Evolutionary conservation across 2,888 invertebrate genomes (phyloP).

Genomic region (Saturnia pavonia): DNA sequence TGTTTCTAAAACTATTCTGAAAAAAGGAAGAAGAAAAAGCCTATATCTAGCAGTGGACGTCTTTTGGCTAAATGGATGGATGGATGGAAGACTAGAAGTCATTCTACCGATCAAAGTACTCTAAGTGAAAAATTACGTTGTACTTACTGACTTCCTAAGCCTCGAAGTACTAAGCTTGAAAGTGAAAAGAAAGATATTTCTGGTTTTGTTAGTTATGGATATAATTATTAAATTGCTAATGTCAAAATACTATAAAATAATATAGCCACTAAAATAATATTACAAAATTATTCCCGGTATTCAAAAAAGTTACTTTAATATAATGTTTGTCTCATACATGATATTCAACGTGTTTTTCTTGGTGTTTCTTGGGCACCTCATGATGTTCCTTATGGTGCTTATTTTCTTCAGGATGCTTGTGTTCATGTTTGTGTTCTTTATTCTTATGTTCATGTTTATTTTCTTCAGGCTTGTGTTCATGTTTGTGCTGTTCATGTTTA

Average conservation of each 20-base stretch:
- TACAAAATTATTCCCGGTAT: neutral
- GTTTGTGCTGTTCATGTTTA: slow-evolving; percentile 24
- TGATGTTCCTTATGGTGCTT: slow-evolving; percentile 27
- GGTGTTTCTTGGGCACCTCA: slow-evolving; percentile 25
- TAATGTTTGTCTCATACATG: slow-evolving; percentile 25
- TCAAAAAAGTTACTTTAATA: neutral
- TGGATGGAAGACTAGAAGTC: too few species aligned
- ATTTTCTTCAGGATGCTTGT: slow-evolving; percentile 25
- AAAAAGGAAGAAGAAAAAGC: too few species aligned
- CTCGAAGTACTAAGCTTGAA: neutral
- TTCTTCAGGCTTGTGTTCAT: slow-evolving; percentile 31
- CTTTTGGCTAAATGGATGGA: too few species aligned
- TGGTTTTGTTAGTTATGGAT: neutral
- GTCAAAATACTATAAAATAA: neutral
- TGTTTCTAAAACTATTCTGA: slow-evolving; percentile 8
- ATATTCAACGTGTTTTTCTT: slow-evolving; percentile 26
- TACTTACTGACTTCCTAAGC: too few species aligned
- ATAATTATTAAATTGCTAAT: neutral
- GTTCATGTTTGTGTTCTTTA: slow-evolving; percentile 32
- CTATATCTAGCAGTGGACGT: too few species aligned
- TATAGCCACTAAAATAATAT: neutral
- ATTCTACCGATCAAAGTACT: neutral
- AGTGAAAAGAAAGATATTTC: neutral
- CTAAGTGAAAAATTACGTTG: neutral
- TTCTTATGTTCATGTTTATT: slow-evolving; percentile 25